Evolutionary conservation across 2,797 vertebrate genomes (phyloP).

Genomic region (Falco rusticolus): DNA sequence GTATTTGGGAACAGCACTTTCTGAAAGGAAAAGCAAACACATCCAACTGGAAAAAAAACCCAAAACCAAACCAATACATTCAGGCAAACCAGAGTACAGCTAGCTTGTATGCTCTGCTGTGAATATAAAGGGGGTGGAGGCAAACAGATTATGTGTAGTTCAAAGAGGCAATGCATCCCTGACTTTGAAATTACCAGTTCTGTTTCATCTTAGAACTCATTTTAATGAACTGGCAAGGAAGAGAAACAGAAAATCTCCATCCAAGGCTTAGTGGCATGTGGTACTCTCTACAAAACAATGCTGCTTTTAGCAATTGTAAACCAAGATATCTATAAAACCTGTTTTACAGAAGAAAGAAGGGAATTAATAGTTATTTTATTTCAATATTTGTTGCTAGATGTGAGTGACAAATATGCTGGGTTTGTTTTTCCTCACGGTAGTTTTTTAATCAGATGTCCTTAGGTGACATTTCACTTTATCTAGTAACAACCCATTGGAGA

Average conservation of each 20-base stretch:
- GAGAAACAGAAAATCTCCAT: conserved; percentile 42
- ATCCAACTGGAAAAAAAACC: not conserved
- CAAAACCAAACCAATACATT: not conserved
- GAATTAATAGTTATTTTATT: conserved; percentile 10
- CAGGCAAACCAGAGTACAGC: not conserved
- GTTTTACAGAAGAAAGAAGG: not conserved
- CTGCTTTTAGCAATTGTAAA: conserved; percentile 20
- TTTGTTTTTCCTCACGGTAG: conserved; percentile 26
- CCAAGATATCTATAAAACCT: not conserved
- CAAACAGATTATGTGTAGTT: conserved; percentile 38
- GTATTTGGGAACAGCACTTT: not conserved
- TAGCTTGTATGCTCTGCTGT: not conserved
- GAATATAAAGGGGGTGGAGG: not conserved
- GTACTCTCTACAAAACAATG: not conserved
- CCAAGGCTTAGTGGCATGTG: not conserved
- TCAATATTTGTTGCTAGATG: conserved; percentile 11
- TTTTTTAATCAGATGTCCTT: conserved; percentile 65
- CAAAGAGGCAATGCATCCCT: conserved; percentile 31
- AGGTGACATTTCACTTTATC: conserved; percentile 69
- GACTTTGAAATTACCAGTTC: conserved; percentile 55
- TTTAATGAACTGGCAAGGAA: conserved; percentile 21
- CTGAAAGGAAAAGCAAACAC: conserved; percentile 8
- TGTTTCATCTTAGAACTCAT: conserved; percentile 57
- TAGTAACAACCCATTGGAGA: conserved; percentile 42
- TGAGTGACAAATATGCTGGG: conserved; percentile 26